Conservation (phyloP, 2,113 vertebrate genomes). For the Pan paniscus region DNA sequence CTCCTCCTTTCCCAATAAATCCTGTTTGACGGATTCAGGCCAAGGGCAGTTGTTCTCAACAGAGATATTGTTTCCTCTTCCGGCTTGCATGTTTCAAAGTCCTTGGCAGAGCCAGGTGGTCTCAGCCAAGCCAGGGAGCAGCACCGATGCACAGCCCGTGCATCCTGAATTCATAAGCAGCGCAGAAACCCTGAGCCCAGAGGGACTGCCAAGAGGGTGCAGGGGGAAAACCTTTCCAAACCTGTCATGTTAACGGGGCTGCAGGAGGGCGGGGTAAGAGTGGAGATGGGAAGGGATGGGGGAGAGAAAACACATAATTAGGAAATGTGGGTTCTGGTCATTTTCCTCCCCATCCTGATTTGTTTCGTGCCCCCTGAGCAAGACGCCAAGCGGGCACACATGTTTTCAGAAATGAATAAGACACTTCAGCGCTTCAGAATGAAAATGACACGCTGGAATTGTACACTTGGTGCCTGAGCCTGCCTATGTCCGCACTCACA, state of each 20-base stretch:
- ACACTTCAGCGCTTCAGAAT: background rate
- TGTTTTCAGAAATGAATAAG: background rate
- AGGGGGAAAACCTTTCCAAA: background rate
- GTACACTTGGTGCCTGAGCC: background rate
- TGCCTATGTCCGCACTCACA: background rate
- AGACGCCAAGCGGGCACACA: background rate
- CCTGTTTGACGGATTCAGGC: constrained; percentile 40
- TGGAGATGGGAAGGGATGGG: rapidly evolving
- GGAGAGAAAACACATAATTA: background rate
- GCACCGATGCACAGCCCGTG: rapidly evolving
- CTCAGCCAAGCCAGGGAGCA: background rate
- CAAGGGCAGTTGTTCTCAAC: constrained; percentile 40
- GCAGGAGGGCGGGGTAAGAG: background rate
- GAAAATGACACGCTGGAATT: background rate
- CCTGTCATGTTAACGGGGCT: background rate
- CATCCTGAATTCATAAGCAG: background rate
- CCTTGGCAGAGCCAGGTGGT: background rate
- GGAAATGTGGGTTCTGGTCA: background rate
- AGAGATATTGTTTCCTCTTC: constrained; percentile 38
- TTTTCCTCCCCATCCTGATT: background rate
- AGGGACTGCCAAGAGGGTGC: background rate
- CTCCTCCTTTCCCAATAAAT: constrained; percentile 50
- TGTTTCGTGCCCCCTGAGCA: background rate
- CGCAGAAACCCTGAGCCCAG: rapidly evolving
- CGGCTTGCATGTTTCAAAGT: background rate